Evolutionary conservation across 2,113 vertebrate species (phyloP), one percentile per base, ranked within the genome.

Genomic region (Pandion haliaetus): DNA sequence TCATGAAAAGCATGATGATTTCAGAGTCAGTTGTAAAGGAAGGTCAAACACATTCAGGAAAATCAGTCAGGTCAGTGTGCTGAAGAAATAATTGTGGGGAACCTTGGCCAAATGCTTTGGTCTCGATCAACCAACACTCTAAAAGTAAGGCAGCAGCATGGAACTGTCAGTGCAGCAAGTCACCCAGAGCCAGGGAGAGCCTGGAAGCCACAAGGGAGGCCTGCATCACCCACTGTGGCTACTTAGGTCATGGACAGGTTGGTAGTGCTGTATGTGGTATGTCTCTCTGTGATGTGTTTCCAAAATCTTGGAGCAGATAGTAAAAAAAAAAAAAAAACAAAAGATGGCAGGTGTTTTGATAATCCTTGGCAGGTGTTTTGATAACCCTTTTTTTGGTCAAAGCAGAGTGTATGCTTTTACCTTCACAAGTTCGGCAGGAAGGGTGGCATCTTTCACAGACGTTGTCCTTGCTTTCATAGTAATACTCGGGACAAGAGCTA

Each of bases 401-500:
- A 81, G 31, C 4, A 15, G 21, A 84, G 20, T 1, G 3, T n/a
- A 9, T 4, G 10, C 36, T 93, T 95, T 97, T 98, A 99, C 99
- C 98, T 36, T 78, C 77, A 87, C 99, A 99, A 19, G 98, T 98
- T 26, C 90, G 98, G 90, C 99, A 99, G 54, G 98, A 98, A 8
- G 99, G 97, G 44, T 99, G 99, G 93, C 99, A 99, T 81, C 97
- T 98, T 89, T 98, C 97, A 90, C 99, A 99, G 81, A 93, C 83
- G 1, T 92, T 97, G 12, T 45, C 54, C 9, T 78, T 86, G 52
- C 98, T 97, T 50, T 88, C 85, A 2, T 98, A 99, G 98, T 98
- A 98, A 42, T 97, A 96, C 10, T 98, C 92, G 6, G 99, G 99
- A 76, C 99, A 99, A 72, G 97, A 97, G 61, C 72, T 92, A 57